These are phyloP conservation scores for Zaprionus vittiger DNA, from an alignment of 1,140 invertebrate genomes.

Conservation along the genomic window DNA sequence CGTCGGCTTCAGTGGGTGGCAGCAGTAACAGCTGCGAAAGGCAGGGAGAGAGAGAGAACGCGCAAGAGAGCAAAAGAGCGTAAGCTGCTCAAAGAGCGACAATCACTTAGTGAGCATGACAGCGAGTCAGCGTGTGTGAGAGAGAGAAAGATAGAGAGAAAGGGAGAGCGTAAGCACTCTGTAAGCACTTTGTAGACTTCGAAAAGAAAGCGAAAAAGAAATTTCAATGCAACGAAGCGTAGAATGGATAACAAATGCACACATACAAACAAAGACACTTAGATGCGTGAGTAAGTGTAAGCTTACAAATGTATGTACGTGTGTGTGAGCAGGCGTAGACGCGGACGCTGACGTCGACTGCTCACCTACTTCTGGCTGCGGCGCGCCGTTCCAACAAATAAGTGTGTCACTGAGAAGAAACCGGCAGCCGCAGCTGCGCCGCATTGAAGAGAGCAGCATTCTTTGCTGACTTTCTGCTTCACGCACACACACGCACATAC, in stretches of 20 bases:
- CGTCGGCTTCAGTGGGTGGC: conserved; percentile 40
- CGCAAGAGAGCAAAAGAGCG: not conserved
- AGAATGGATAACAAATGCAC: conserved; percentile 65
- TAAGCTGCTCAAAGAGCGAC: not conserved
- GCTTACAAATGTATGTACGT: not conserved
- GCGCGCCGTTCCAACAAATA: conserved; percentile 42
- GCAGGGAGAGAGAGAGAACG: conserved; percentile 6
- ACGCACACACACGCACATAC: conserved; percentile 11
- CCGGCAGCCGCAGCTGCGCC: conserved; percentile 47
- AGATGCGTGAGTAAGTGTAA: not conserved
- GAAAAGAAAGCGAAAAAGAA: conserved; percentile 83
- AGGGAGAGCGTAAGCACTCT: conserved; percentile 36
- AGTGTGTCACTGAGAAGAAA: conserved; percentile 69
- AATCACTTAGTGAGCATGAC: not conserved
- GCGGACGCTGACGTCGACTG: conserved; percentile 25
- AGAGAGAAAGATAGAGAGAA: not conserved
- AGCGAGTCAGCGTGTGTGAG: not conserved
- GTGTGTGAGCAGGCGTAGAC: not conserved
- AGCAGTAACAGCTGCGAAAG: conserved; percentile 8
- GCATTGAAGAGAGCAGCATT: conserved; percentile 63
- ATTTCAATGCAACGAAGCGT: conserved; percentile 78
- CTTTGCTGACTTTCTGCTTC: conserved; percentile 63
- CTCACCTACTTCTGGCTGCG: conserved; percentile 67
- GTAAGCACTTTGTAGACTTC: conserved; percentile 54
- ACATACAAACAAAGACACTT: conserved; percentile 19